Percentiles rank a stretch among this genome's conserved stretches.
phyloP scores from a whole-genome alignment of 2,888 invertebrate genomes.

The Caenorhabditis virilis region DNA sequence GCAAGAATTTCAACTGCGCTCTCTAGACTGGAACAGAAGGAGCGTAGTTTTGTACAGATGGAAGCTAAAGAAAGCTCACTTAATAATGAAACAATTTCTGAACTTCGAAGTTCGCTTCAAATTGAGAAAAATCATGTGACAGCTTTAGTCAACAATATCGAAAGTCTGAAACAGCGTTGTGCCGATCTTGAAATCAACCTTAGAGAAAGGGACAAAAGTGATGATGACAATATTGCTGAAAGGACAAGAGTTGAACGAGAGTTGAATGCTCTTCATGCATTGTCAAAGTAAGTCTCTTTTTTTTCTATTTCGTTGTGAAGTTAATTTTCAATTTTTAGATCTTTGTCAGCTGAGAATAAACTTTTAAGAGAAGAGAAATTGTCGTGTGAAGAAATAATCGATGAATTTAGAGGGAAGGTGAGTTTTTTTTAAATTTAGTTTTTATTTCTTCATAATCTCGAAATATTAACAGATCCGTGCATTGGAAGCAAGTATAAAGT shows the following conservation, averaged over 20 bases:
- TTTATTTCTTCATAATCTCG: not conserved
- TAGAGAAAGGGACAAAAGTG: constrained; percentile 30
- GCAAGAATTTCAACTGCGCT: constrained; percentile 41
- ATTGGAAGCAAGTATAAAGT: constrained; percentile 21
- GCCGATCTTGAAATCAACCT: not conserved
- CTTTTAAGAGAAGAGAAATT: constrained; percentile 59
- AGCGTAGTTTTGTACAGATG: not conserved
- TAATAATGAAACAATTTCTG: constrained; percentile 9
- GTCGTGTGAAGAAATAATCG: constrained; percentile 51
- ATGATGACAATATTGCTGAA: constrained; percentile 44
- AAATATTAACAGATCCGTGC: constrained; percentile 16
- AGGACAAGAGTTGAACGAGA: constrained; percentile 57
- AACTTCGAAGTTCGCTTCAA: constrained; percentile 16
- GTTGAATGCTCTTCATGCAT: constrained; percentile 60
- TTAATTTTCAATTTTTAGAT: constrained; percentile 19
- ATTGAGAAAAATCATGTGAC: constrained; percentile 20
- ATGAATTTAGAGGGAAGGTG: constrained; percentile 49
- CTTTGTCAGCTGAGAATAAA: constrained; percentile 62
- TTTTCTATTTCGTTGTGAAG: not conserved
- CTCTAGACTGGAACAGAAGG: constrained; percentile 28
- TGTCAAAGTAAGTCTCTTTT: constrained; percentile 28
- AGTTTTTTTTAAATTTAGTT: not conserved
- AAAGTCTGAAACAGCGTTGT: not conserved
- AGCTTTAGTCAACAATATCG: not conserved
- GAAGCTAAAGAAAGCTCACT: not conserved